A percentile compares a stretch with the other conserved stretches of the same genome.
Conservation (phyloP, 2,888 invertebrate genomes). For the Amaurobius ferox region DNA sequence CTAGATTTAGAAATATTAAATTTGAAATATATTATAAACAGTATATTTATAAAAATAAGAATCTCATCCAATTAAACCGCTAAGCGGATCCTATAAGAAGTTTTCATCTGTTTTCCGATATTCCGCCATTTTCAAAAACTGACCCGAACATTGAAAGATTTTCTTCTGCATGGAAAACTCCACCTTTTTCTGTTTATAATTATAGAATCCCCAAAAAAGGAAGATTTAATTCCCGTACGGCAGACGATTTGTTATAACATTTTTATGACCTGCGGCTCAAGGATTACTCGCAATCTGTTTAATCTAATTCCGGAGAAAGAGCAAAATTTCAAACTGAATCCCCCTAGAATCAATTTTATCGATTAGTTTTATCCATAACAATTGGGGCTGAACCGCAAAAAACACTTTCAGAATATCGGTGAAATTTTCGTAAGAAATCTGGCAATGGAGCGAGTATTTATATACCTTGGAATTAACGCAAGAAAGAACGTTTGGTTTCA, state of each 20-base stretch:
- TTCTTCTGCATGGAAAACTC: slow-evolving; percentile 8
- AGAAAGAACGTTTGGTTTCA: too few species aligned
- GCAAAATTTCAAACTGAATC: not conserved
- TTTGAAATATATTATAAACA: too few species aligned
- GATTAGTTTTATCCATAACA: not conserved
- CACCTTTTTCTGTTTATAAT: not conserved
- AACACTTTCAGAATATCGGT: not conserved
- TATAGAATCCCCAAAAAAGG: not conserved
- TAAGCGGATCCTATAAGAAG: too few species aligned
- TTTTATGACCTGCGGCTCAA: not conserved
- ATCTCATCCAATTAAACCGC: too few species aligned
- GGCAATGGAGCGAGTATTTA: not conserved
- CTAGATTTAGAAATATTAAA: too few species aligned
- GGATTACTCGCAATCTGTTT: not conserved
- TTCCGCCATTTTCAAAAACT: not conserved
- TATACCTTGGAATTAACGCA: too few species aligned
- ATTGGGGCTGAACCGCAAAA: not conserved
- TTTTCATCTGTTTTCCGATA: too few species aligned
- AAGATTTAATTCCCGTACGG: not conserved
- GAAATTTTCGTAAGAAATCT: not conserved
- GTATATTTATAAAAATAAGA: too few species aligned
- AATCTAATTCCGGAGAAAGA: not conserved
- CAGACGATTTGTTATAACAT: not conserved
- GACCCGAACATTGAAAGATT: not conserved
- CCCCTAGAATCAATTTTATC: slow-evolving; percentile 1